These are phyloP conservation scores for Lacanobia oleracea DNA, from an alignment of 2,888 invertebrate species.

Conservation along the genomic window DNA sequence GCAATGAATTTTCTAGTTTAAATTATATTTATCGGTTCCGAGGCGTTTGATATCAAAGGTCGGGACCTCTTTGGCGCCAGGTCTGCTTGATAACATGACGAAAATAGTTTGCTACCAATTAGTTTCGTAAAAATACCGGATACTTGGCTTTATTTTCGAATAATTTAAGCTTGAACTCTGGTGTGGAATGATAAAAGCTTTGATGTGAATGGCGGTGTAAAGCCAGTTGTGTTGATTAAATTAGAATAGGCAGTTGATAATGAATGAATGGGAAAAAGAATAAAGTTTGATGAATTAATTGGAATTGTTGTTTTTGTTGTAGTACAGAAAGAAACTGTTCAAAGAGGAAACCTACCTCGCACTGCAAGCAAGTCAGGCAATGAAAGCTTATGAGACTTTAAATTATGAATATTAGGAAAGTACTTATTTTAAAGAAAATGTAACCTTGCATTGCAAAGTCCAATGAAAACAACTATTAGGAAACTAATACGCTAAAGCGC, in stretches of 20 bases:
- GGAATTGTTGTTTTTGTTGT: background rate
- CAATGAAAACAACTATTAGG: background rate
- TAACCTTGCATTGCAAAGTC: background rate
- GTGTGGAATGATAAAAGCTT: constrained; percentile 44
- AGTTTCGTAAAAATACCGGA: constrained; percentile 67
- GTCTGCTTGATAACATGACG: constrained; percentile 65
- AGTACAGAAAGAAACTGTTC: too few species aligned
- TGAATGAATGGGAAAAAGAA: constrained; percentile 19
- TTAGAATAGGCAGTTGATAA: constrained; percentile 35
- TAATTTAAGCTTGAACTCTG: constrained; percentile 50
- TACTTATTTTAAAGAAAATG: background rate
- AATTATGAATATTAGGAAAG: background rate
- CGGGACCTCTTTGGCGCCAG: constrained; percentile 76
- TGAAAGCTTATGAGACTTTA: background rate
- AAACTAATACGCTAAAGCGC: too few species aligned
- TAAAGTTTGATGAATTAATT: background rate
- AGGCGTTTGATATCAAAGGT: constrained; percentile 70
- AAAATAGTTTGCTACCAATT: constrained; percentile 67
- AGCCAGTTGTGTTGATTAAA: constrained; percentile 17
- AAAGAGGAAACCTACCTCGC: background rate
- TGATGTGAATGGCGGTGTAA: constrained; percentile 27
- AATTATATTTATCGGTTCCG: constrained; percentile 66
- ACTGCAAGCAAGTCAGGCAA: background rate
- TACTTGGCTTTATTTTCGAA: constrained; percentile 60
- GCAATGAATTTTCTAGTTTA: constrained; percentile 65